Base-by-base conservation (phyloP, 2,797 vertebrate genomes). In the Odontamblyopus lacepedii region DNA sequence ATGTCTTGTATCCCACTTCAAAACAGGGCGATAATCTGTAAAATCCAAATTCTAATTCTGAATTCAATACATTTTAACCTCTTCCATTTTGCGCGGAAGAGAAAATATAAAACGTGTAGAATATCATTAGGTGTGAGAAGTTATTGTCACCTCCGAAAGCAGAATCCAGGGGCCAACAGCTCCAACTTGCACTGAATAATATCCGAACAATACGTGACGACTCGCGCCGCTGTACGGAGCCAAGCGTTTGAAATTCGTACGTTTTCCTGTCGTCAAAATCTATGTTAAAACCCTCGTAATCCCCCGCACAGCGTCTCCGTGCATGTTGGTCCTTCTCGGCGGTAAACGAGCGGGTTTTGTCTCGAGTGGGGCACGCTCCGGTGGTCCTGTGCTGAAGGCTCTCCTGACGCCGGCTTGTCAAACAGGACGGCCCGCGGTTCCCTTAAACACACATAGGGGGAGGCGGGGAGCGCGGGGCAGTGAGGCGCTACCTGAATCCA, bases 401-500 rank as follows among this genome's bases (percentile, higher is more conserved):
- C 80, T 85, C 84, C 82, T 84, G 88, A 87, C 88, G 81, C 50
- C 75, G 77, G 78, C 78, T 85, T 89, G 87, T 90, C 88, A 90
- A 82, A 78, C 62, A 38, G 74, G 86, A 74, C 80, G 76, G 72
- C 82, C 73, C 84, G 57, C 72, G 74, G 63, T 61, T 57, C 60
- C 59, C 11, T 76, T 78, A 82, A 91, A 92, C 88, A 86, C 90
- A 92, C 89, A 91, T 30, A 90, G 75, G 90, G 89, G 89, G 82
- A 90, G 86, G 87, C 90, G 83, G 86, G 81, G 88, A 79, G 85
- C 88, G 78, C 62, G 88, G 79, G 89, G 90, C 91, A 85, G 87
- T 85, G 56, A 92, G 87, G 83, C 87, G 84, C 79, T 66, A 85
- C 85, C 89, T 89, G 87, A 87, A 91, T 90, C 89, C 87, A 92